phyloP scores from a whole-genome alignment of 2,888 invertebrate genomes.

The Eumacrocentrus americanus region DNA sequence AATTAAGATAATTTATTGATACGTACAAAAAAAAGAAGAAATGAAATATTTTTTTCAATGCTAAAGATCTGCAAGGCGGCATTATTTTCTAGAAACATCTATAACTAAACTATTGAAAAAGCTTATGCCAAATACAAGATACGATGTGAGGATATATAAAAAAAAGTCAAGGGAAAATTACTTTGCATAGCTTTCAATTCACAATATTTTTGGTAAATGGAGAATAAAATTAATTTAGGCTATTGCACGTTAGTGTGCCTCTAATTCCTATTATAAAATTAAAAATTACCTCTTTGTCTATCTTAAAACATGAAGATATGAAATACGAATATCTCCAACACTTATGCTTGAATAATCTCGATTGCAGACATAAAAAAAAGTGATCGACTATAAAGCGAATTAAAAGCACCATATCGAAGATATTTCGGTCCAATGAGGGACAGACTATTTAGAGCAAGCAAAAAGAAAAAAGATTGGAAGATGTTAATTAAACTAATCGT shows the following conservation, averaged over 20 bases:
- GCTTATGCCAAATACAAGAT: slow-evolving; percentile 11
- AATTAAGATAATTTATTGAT: slow-evolving; percentile 1
- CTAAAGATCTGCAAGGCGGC: neutral
- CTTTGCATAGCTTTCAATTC: neutral
- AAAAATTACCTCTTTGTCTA: too few relatives aligned
- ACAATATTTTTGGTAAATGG: neutral
- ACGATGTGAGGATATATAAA: neutral
- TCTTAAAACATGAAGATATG: neutral
- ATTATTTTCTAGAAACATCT: slow-evolving; percentile 12
- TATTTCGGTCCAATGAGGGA: slow-evolving; percentile 9
- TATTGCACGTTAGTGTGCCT: neutral
- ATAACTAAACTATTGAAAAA: neutral
- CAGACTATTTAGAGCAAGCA: slow-evolving; percentile 19
- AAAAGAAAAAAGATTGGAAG: slow-evolving; percentile 27
- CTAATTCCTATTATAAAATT: too few relatives aligned
- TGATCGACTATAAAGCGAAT: slow-evolving; percentile 10
- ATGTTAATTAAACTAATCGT: slow-evolving; percentile 27
- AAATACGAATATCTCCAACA: slow-evolving; percentile 4
- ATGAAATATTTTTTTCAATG: slow-evolving; percentile 3
- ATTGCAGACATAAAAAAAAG: slow-evolving; percentile 24
- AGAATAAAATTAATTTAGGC: neutral
- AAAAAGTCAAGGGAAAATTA: neutral
- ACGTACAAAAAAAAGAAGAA: slow-evolving; percentile 3
- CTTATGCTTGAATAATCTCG: slow-evolving; percentile 17
- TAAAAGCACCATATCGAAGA: slow-evolving; percentile 15